Base-by-base conservation (phyloP, 2,797 vertebrate genomes). In the Neosalanx taihuensis region DNA sequence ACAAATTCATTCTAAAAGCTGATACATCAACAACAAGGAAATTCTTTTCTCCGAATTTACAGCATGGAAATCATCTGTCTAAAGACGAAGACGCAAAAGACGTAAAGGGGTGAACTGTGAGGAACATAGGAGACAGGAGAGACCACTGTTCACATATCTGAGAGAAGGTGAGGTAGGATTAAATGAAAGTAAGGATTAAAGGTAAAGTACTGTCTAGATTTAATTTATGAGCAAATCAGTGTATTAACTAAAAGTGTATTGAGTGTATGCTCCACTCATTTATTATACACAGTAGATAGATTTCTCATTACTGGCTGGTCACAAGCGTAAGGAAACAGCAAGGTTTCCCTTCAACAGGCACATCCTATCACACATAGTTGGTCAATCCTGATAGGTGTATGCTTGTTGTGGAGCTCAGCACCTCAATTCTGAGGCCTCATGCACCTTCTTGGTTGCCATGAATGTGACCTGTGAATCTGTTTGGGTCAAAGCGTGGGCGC, bases 401-500 rank as follows among this genome's bases (percentile, higher is more conserved):
- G 78, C 67, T 81, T 64, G 60, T 86, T 79, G 35, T 51, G 10
- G 18, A 73, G 72, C 59, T 70, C 2, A 61, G 56, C 18, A 75
- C 74, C 71, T 81, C 71, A 73, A 6, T 81, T 77, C 77, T 77
- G 64, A 74, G 81, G 85, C 78, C 73, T 65, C 12, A 18, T 10
- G 53, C 41, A 26, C 13, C 61, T 56, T 79, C 75, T 66, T 3
- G 53, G 72, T 77, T 84, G 82, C 79, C 84, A 84, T 87, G 87
- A 77, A 79, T 72, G 84, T 88, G 77, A 65, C 72, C 77, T 79
- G 70, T 77, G 76, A 82, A 76, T 86, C 86, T 84, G 86, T 78
- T 84, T 82, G 82, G 83, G 85, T 89, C 81, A 82, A 74, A 88
- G 83, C 84, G 79, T 83, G 81, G 85, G 79, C 84, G 73, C 79